These are phyloP conservation scores for Corvus hawaiiensis DNA, from an alignment of 2,113 vertebrate species.

Conservation along the genomic window DNA sequence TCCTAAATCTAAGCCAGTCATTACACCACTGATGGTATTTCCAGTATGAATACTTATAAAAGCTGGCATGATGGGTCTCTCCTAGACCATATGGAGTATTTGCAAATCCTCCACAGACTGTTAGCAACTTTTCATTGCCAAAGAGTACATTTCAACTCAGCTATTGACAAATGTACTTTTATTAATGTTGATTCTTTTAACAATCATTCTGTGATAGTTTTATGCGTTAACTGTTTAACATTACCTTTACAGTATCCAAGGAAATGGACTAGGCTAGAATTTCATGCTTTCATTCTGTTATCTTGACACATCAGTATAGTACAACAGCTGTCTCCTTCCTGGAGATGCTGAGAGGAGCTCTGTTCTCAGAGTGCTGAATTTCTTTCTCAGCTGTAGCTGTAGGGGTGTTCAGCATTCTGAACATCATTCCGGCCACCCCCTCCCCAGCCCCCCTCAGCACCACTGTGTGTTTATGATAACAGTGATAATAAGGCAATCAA, in stretches of 20 bases:
- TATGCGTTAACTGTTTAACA: conserved; percentile 27
- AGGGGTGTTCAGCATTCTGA: conserved; percentile 49
- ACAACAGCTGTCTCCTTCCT: conserved; percentile 71
- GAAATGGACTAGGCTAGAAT: conserved; percentile 72
- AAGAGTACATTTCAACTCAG: background rate
- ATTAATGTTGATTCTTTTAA: background rate
- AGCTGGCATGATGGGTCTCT: background rate
- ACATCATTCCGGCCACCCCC: background rate
- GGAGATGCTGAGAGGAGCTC: conserved; percentile 57
- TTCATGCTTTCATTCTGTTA: conserved; percentile 76
- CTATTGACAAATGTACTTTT: background rate
- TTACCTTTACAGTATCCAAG: conserved; percentile 15
- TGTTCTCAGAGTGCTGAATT: conserved; percentile 70
- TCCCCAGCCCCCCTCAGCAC: background rate
- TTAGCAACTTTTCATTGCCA: background rate
- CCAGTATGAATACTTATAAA: background rate
- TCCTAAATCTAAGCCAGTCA: background rate
- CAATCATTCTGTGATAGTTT: background rate
- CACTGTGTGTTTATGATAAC: background rate
- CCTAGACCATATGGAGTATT: background rate
- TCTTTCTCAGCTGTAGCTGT: conserved; percentile 65
- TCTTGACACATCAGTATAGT: conserved; percentile 61
- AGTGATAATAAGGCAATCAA: conserved; percentile 27
- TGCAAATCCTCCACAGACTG: background rate
- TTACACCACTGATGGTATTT: background rate